A percentile compares a stretch with the other conserved stretches of the same genome.
phyloP scores from a whole-genome alignment of 2,113 vertebrate species.

The Saccopteryx leptura region DNA sequence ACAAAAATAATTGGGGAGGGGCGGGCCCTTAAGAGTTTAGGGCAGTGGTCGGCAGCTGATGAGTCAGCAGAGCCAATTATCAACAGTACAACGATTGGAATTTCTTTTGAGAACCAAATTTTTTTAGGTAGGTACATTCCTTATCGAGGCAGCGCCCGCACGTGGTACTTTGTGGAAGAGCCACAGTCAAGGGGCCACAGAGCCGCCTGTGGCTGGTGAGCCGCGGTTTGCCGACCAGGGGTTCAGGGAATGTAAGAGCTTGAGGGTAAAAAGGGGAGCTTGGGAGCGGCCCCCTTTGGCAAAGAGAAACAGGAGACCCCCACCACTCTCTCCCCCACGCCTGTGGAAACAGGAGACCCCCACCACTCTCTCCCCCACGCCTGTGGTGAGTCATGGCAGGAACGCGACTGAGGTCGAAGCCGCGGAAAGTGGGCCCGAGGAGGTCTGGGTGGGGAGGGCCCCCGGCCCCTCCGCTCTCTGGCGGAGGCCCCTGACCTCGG shows the following conservation, averaged over 20 bases:
- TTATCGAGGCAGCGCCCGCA: too few species aligned
- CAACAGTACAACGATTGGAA: too few species aligned
- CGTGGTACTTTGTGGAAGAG: too few species aligned
- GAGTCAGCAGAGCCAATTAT: too few species aligned
- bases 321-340: rapidly evolving
- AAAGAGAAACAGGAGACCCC: background rate
- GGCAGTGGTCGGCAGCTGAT: too few species aligned
- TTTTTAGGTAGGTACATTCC: too few species aligned
- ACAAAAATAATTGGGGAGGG: background rate
- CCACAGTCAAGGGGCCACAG: too few species aligned
- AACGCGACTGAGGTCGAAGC: background rate
- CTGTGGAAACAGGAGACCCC: rapidly evolving
- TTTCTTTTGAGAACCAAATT: too few species aligned
- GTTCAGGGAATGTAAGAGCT: background rate
- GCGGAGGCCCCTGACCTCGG: background rate
- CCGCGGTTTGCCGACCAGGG: background rate
- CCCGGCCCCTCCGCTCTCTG: background rate
- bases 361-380: rapidly evolving
- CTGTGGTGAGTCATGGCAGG: background rate
- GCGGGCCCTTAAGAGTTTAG: too few species aligned
- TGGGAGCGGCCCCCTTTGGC: too few species aligned
- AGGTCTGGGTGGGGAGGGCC: rapidly evolving
- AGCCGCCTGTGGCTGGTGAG: too few species aligned
- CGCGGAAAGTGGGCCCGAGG: too few species aligned
- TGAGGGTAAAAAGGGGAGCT: background rate